These are phyloP conservation scores for Myotis vivesi DNA, from an alignment of 2,797 vertebrate species.

Conservation along the genomic window DNA sequence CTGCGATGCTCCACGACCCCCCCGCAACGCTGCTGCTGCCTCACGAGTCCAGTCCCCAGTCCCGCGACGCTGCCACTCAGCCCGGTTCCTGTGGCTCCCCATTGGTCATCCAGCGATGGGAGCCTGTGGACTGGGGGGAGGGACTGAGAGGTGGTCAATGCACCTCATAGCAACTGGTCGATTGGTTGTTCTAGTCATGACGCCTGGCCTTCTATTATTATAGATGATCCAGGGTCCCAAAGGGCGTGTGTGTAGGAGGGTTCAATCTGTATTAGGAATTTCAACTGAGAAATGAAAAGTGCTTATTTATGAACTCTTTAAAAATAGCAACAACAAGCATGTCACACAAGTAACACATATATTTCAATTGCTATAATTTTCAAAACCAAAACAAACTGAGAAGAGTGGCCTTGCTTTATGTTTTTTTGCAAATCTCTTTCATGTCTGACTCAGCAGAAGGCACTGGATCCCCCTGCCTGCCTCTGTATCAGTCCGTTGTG, in stretches of 20 bases:
- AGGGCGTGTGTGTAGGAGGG: not conserved
- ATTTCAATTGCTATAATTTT: not conserved
- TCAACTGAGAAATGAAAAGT: not conserved
- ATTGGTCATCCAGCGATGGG: too few species aligned
- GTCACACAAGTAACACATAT: too few species aligned
- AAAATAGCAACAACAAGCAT: not conserved
- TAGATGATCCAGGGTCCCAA: not conserved
- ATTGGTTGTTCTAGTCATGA: too few species aligned
- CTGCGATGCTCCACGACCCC: too few species aligned
- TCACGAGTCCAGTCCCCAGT: too few species aligned
- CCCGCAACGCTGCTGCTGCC: too few species aligned
- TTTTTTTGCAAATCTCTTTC: not conserved
- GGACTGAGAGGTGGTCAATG: too few species aligned
- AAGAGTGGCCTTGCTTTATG: not conserved
- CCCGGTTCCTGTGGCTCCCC: too few species aligned
- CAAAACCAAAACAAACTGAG: not conserved
- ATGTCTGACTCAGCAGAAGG: not conserved
- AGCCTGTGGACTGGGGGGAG: too few species aligned
- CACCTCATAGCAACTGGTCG: too few species aligned
- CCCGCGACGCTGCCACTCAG: too few species aligned
- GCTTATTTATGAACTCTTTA: not conserved
- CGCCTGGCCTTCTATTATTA: too few species aligned
- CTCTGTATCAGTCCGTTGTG: not conserved
- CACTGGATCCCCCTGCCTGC: not conserved
- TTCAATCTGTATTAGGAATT: not conserved